Evolutionary conservation across 2,797 vertebrate genomes (phyloP).

Genomic region (Halcyon leucocephala): DNA sequence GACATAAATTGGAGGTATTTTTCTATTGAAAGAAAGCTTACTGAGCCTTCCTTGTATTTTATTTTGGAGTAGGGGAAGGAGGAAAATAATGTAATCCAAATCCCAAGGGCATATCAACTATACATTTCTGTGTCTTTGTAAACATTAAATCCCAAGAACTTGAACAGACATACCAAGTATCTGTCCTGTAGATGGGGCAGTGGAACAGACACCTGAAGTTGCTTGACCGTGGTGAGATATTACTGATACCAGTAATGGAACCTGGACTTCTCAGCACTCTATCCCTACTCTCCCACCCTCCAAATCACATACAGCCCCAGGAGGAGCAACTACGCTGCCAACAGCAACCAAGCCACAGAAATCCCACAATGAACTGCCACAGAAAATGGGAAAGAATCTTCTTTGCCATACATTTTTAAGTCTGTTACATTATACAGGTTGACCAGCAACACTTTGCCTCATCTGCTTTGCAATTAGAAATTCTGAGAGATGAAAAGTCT

Average conservation of each 20-base stretch:
- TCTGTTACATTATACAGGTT: not conserved
- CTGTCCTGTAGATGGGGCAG: not conserved
- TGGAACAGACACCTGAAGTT: not conserved
- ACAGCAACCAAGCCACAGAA: not conserved
- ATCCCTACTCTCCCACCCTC: not conserved
- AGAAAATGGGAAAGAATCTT: not conserved
- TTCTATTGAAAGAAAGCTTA: not conserved
- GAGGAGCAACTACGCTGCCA: not conserved
- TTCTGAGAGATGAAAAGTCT: not conserved
- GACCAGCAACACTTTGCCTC: not conserved
- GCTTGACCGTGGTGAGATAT: rapidly evolving
- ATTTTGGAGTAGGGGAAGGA: not conserved
- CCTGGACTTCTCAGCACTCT: not conserved
- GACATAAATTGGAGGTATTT: not conserved
- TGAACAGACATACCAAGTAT: not conserved
- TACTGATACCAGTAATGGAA: not conserved
- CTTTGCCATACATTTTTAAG: not conserved
- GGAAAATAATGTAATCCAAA: not conserved
- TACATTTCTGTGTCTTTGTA: not conserved
- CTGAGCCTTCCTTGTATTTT: not conserved
- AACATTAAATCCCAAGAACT: not conserved
- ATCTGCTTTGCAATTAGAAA: not conserved
- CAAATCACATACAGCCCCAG: rapidly evolving
- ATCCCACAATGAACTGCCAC: not conserved
- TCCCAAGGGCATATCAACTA: not conserved